Conservation (phyloP, 1,140 invertebrate species). For the Bathynomus jamesi region DNA sequence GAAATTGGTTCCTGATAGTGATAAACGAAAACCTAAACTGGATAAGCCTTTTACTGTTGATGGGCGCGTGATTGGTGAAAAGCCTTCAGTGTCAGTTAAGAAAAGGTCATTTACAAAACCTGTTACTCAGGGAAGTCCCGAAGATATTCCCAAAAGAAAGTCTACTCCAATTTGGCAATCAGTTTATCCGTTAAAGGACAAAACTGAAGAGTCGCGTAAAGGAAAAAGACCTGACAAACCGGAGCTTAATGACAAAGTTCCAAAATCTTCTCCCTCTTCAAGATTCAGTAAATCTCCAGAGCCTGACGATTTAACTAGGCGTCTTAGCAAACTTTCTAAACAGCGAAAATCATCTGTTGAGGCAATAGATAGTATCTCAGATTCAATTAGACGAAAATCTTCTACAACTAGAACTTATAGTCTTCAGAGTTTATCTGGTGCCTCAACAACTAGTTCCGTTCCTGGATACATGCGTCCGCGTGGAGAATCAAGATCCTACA, state of each 20-base stretch:
- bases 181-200: too few species aligned
- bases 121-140: too few species aligned
- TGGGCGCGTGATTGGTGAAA: neutral
- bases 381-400: neutral
- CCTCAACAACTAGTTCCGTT: constrained; percentile 24
- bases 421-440: constrained; percentile 18
- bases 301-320: constrained; percentile 2
- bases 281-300: constrained; percentile 3
- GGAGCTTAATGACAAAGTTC: neutral
- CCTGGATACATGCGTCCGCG: constrained; percentile 25
- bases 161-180: neutral
- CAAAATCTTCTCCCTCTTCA: constrained; percentile 7
- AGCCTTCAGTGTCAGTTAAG: neutral
- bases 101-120: neutral
- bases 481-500: constrained; percentile 18
- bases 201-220: too few species aligned
- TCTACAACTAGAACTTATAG: constrained; percentile 15
- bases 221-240: neutral
- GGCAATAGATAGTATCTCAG: neutral
- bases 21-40: too few species aligned
- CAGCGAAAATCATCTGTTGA: constrained; percentile 22
- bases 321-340: constrained; percentile 1
- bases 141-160: neutral
- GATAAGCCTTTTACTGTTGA: too few species aligned
- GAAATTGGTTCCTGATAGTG: too few species aligned